These are phyloP conservation scores for Apis florea DNA, from an alignment of 1,140 invertebrate genomes.

Conservation along the genomic window DNA sequence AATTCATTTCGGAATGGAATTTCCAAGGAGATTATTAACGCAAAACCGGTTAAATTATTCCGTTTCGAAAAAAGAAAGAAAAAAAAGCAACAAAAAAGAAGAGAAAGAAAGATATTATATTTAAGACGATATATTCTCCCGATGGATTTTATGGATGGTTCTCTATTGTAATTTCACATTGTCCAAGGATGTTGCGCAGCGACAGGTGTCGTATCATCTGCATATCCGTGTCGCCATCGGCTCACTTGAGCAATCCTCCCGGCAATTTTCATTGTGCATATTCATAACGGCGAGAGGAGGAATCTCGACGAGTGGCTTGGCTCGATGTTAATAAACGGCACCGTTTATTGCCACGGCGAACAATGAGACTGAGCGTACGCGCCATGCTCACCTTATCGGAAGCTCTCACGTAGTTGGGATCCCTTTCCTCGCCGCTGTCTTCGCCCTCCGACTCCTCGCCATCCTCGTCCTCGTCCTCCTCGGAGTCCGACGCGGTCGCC, in stretches of 20 bases:
- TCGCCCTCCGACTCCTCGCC: constrained; percentile 81
- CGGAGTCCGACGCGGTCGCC: constrained; percentile 80
- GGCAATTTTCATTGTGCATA: background rate
- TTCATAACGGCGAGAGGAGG: background rate
- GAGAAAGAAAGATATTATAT: no score
- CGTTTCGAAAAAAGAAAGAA: no score
- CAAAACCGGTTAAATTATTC: no score
- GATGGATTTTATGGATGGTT: background rate
- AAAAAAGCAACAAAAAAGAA: no score
- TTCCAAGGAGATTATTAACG: no score
- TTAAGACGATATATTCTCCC: background rate
- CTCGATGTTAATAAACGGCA: constrained; percentile 11
- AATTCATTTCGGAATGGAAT: no score
- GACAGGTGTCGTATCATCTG: constrained; percentile 10
- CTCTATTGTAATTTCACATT: background rate
- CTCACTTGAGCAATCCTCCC: background rate
- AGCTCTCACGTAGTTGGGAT: constrained; percentile 82
- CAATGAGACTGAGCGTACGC: background rate
- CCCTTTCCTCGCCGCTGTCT: constrained; percentile 82
- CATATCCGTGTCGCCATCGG: background rate
- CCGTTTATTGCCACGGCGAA: background rate
- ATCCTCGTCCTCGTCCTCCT: constrained; percentile 83
- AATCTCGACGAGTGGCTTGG: background rate
- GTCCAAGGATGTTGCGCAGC: background rate
- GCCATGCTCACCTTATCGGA: constrained; percentile 78